These are phyloP conservation scores for Zhengitettix transpicula DNA, from an alignment of 2,888 invertebrate genomes.

Conservation along the genomic window DNA sequence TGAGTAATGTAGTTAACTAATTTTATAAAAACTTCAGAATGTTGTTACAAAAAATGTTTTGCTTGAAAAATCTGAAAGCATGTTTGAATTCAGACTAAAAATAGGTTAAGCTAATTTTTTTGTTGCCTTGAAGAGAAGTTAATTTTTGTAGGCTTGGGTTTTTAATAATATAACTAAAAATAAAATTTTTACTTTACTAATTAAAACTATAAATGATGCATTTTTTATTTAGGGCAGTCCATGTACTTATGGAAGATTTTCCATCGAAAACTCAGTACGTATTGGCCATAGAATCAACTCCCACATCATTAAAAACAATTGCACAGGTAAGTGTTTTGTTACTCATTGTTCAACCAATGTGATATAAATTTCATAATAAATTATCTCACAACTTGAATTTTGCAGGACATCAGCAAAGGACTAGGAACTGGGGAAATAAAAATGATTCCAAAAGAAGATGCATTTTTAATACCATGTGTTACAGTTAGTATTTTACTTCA, in stretches of 20 bases:
- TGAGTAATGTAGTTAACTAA: too few species aligned
- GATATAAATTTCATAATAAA: background rate
- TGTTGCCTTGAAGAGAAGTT: too few species aligned
- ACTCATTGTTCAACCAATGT: background rate
- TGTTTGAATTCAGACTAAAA: too few species aligned
- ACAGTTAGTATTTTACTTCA: constrained; percentile 18
- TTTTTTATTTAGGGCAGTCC: constrained; percentile 19
- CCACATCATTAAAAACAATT: constrained; percentile 31
- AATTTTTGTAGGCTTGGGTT: too few species aligned
- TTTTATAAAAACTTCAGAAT: too few species aligned
- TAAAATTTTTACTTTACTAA: too few species aligned
- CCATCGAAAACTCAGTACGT: constrained; percentile 40
- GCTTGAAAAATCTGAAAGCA: too few species aligned
- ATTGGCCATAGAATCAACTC: constrained; percentile 42
- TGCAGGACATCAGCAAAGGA: constrained; percentile 29
- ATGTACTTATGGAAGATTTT: constrained; percentile 27
- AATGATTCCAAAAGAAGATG: constrained; percentile 37
- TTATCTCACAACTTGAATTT: background rate
- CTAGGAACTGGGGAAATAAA: constrained; percentile 37
- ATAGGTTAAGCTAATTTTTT: too few species aligned
- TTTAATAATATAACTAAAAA: too few species aligned
- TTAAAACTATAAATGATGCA: too few species aligned
- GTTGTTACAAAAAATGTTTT: too few species aligned
- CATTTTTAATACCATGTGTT: constrained; percentile 35
- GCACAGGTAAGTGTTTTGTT: constrained; percentile 27